These are phyloP conservation scores for Tenthredo distinguenda DNA, from an alignment of 2,888 invertebrate species.

Conservation along the genomic window DNA sequence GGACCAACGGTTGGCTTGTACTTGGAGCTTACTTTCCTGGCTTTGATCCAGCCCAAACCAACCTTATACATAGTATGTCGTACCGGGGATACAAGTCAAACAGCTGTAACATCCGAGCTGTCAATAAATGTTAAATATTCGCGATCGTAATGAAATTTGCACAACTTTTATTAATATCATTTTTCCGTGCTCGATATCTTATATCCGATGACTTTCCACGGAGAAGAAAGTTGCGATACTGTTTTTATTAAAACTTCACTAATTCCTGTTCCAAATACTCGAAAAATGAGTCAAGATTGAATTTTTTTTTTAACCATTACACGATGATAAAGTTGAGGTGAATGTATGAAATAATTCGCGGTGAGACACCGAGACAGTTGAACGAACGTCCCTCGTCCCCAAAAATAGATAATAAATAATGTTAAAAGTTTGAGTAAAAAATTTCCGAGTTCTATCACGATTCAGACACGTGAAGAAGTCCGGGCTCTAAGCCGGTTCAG, in stretches of 20 bases:
- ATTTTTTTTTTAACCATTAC: not conserved
- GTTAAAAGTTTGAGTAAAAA: not conserved
- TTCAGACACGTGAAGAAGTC: slow-evolving; percentile 44
- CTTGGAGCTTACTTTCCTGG: slow-evolving; percentile 8
- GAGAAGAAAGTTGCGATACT: not conserved
- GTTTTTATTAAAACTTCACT: no score
- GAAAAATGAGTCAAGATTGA: not conserved
- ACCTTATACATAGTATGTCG: not conserved
- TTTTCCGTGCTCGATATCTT: not conserved
- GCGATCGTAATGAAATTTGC: not conserved
- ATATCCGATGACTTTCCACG: not conserved
- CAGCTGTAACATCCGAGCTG: slow-evolving; percentile 19
- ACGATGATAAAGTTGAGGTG: not conserved
- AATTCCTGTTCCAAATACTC: not conserved
- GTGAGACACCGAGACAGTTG: no score
- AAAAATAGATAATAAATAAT: not conserved
- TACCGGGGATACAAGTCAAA: slow-evolving; percentile 27
- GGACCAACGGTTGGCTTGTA: not conserved
- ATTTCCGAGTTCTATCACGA: slow-evolving; percentile 6
- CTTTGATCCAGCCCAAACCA: slow-evolving; percentile 37
- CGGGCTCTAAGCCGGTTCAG: slow-evolving; percentile 43
- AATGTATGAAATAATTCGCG: not conserved
- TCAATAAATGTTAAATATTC: slow-evolving; percentile 14
- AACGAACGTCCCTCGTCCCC: not conserved
- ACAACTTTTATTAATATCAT: not conserved